These are phyloP conservation scores for Tetragnatha montana DNA, from an alignment of 2,888 invertebrate species.

Conservation along the genomic window DNA sequence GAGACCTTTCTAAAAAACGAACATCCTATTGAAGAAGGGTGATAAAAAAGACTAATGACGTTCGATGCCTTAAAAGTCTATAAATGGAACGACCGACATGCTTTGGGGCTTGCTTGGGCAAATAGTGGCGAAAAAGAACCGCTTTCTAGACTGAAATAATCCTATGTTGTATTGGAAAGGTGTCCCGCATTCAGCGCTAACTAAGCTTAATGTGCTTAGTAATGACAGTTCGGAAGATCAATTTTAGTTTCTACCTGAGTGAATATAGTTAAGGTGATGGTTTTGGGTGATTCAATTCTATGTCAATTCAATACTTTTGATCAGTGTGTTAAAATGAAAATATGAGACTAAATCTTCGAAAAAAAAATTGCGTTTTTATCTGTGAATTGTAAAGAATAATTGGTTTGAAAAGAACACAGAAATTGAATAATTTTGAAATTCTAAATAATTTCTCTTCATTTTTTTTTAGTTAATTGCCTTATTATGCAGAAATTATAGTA, in stretches of 20 bases:
- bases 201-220: not conserved
- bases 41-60: conserved; percentile 8
- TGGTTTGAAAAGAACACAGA: no score
- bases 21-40: not conserved
- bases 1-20: not conserved
- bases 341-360: no score
- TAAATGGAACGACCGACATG: conserved; percentile 18
- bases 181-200: not conserved
- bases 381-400: no score
- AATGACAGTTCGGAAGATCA: not conserved
- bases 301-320: no score
- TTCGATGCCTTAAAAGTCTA: conserved; percentile 12
- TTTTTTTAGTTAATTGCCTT: no score
- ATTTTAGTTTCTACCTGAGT: not conserved
- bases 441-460: no score
- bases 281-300: no score
- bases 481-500: no score
- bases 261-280: not conserved
- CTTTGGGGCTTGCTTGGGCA: conserved; percentile 20
- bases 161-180: not conserved
- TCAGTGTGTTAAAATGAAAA: no score
- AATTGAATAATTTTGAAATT: no score
- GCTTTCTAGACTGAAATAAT: not conserved
- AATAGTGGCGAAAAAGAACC: not conserved
- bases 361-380: no score